phyloP scores from a whole-genome alignment of 1,140 invertebrate genomes.

The Pararge aegeria region DNA sequence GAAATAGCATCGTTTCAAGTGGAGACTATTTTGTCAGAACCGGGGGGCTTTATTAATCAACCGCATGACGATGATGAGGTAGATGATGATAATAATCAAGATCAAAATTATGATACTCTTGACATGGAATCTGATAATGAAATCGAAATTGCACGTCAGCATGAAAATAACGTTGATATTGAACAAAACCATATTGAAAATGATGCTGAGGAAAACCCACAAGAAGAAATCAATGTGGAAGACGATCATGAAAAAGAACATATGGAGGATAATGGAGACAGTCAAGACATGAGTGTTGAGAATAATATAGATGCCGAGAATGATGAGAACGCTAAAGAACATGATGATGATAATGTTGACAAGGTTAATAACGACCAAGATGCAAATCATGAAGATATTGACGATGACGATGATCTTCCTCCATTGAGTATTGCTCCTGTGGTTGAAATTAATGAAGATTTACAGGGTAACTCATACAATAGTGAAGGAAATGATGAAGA shows the following conservation, averaged over 20 bases:
- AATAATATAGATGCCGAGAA: slow-evolving; percentile 32
- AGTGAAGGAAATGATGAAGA: slow-evolving; percentile 64
- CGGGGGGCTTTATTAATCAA: slow-evolving; percentile 51
- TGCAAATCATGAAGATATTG: slow-evolving; percentile 45
- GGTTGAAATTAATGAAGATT: slow-evolving; percentile 72
- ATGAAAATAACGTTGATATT: slow-evolving; percentile 40
- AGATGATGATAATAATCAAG: slow-evolving; percentile 52
- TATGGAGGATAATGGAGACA: slow-evolving; percentile 41
- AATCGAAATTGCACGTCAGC: slow-evolving; percentile 67
- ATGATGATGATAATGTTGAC: slow-evolving; percentile 32
- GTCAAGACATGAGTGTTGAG: slow-evolving; percentile 39
- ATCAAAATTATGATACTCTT: slow-evolving; percentile 65
- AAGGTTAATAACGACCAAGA: slow-evolving; percentile 37
- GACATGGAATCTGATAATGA: slow-evolving; percentile 74
- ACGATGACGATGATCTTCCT: slow-evolving; percentile 61
- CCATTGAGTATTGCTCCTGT: slow-evolving; percentile 60
- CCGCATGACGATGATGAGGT: slow-evolving; percentile 55
- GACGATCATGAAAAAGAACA: slow-evolving; percentile 49
- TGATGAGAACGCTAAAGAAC: slow-evolving; percentile 36
- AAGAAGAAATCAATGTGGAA: slow-evolving; percentile 48
- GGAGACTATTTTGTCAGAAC: slow-evolving; percentile 73
- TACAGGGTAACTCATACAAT: slow-evolving; percentile 58
- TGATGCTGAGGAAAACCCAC: slow-evolving; percentile 30
- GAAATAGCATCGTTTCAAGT: slow-evolving; percentile 76
- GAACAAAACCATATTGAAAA: slow-evolving; percentile 40